Base-by-base conservation (phyloP, 2,888 invertebrate species). In the Cecidostiba fungosa region DNA sequence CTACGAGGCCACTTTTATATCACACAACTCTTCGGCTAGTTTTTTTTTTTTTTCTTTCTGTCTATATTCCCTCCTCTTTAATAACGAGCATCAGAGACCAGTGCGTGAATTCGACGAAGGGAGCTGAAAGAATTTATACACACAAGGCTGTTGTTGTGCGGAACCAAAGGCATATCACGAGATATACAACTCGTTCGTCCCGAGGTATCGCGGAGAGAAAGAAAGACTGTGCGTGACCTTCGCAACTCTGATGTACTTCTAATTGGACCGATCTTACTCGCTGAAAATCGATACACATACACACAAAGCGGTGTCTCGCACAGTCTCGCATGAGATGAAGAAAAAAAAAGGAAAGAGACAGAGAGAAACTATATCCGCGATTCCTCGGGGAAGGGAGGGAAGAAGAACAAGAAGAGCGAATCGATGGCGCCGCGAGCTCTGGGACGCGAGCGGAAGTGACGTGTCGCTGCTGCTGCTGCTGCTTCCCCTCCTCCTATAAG, bases 401-500 rank as follows among this genome's bases (percentile, higher is more conserved):
- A 32, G 10, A 50, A 43, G 77, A 72, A 29, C 43, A 19, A 43
- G 66, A 36, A 50, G 70, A 50, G 32, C 47, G 50, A 91, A 77
- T 83, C 77, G 69, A 77, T 69, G 77, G 77, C 70, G 50, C 69
- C 39, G 54, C 77, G 77, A 70, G 69, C 82, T 77, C 82, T 73
- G 83, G 77, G 79, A 78, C 78, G 84, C 78, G 73, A 26, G 47
- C 72, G 72, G 72, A 78, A 78, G 78, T 73, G 84, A 77, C 84
- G 79, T 50, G 78, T 62, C 77, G 26, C 26, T 39, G n/a, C n/a
- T n/a, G 32, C 72, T 72, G 26, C 62, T 54, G 23, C 39, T 29
- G 23, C 16, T 26, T 8, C 77, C 36, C 47, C 72, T 26, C 69
- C 10, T 43, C n/a, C 4, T 4, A 6, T 6, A 10, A 43, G n/a